These are phyloP conservation scores for Coregonus ussuriensis DNA, from an alignment of 2,797 vertebrate genomes.

Conservation along the genomic window DNA sequence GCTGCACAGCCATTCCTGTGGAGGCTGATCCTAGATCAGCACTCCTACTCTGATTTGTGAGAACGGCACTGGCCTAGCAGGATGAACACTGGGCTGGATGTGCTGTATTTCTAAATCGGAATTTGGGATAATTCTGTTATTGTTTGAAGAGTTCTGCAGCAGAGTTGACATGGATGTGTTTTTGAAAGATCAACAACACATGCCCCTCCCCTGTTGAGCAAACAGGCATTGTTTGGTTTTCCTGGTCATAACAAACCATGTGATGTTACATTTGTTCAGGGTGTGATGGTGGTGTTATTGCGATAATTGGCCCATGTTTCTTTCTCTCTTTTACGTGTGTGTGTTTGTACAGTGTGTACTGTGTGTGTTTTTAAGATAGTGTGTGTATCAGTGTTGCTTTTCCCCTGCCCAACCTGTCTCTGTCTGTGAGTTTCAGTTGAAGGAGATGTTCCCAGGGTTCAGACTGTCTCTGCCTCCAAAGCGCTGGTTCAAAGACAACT, in stretches of 20 bases:
- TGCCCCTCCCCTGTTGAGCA: background rate
- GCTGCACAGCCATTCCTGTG: background rate
- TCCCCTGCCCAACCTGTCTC: background rate
- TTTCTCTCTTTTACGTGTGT: background rate
- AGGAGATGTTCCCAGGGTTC: slow-evolving; percentile 94
- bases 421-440: slow-evolving; percentile 74
- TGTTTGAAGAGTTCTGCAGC: background rate
- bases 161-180: background rate
- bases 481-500: slow-evolving; percentile 98
- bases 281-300: background rate
- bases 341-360: background rate
- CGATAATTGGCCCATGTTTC: background rate
- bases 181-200: background rate
- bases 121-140: background rate
- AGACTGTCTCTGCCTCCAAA: slow-evolving; percentile 92
- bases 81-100: background rate
- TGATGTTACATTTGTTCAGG: background rate
- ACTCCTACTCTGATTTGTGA: no score
- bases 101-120: background rate
- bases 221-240: slow-evolving; percentile 3
- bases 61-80: no score
- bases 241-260: background rate
- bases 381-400: background rate
- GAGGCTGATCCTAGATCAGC: no score
- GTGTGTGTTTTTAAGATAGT: background rate